Evolutionary conservation across 2,797 vertebrate genomes (phyloP).

Genomic region (Urocyon cinereoargenteus): DNA sequence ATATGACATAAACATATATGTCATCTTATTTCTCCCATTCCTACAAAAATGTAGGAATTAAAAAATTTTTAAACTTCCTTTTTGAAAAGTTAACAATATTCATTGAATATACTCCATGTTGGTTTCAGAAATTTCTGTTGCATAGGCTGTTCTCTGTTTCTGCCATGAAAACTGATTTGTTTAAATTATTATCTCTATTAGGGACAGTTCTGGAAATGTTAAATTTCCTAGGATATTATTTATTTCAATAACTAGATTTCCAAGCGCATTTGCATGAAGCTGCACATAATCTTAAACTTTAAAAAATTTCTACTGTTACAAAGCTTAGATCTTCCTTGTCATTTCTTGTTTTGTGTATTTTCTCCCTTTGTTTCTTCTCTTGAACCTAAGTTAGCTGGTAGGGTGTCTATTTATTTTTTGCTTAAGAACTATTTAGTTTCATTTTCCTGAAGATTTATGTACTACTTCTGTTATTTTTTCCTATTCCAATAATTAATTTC

Average conservation of each 20-base stretch:
- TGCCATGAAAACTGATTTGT: neutral
- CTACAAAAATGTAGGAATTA: neutral
- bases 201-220: neutral
- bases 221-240: neutral
- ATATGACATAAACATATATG: neutral
- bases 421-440: neutral
- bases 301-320: neutral
- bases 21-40: neutral
- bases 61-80: neutral
- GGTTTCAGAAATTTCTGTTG: neutral
- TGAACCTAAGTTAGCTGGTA: neutral
- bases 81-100: neutral
- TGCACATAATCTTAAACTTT: neutral
- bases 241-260: conserved; percentile 13
- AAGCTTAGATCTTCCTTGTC: neutral
- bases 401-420: neutral
- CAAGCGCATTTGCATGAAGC: neutral
- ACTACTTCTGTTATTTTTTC: neutral
- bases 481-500: neutral
- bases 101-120: neutral
- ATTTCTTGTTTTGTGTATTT: neutral
- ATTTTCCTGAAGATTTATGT: neutral
- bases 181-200: neutral
- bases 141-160: neutral
- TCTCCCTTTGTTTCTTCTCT: neutral